phyloP scores from a whole-genome alignment of 53 echinoderm and acorn worm species.

The Glandiceps talaboti region DNA sequence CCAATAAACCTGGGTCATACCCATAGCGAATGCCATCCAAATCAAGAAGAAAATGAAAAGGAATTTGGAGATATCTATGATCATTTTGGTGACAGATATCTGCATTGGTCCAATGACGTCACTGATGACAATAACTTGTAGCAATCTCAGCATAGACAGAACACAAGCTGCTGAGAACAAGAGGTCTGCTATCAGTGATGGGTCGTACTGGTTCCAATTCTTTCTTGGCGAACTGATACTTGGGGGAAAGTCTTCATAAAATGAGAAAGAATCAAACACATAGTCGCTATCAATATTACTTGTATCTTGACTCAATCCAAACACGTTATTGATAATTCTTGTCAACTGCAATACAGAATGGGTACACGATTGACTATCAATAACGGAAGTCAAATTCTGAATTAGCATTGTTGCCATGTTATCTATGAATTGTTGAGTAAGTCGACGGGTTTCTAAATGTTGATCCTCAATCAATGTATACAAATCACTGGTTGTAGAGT shows the following conservation, averaged over 20 bases:
- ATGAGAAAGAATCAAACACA: no score
- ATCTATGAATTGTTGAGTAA: not conserved
- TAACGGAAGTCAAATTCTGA: not conserved
- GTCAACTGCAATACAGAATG: not conserved
- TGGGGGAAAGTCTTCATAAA: no score
- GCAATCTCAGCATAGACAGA: not conserved
- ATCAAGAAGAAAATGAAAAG: constrained; percentile 86
- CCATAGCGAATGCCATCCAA: constrained; percentile 95
- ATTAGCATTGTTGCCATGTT: not conserved
- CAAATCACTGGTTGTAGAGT: not conserved
- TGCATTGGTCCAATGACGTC: constrained; percentile 87
- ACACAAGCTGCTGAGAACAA: constrained; percentile 77
- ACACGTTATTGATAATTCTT: no score
- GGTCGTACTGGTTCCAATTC: constrained; percentile 50
- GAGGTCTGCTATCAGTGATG: constrained; percentile 67
- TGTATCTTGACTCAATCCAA: not conserved
- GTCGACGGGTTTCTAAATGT: not conserved
- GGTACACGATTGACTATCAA: not conserved
- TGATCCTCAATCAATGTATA: not conserved
- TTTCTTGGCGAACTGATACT: constrained; percentile 20
- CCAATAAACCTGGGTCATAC: constrained; percentile 80
- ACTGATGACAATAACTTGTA: constrained; percentile 39
- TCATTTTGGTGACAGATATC: constrained; percentile 86
- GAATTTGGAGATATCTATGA: constrained; percentile 80
- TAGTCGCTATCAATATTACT: no score